Conservation (phyloP, 1,140 invertebrate species). For the Euura saliciscinereae region DNA sequence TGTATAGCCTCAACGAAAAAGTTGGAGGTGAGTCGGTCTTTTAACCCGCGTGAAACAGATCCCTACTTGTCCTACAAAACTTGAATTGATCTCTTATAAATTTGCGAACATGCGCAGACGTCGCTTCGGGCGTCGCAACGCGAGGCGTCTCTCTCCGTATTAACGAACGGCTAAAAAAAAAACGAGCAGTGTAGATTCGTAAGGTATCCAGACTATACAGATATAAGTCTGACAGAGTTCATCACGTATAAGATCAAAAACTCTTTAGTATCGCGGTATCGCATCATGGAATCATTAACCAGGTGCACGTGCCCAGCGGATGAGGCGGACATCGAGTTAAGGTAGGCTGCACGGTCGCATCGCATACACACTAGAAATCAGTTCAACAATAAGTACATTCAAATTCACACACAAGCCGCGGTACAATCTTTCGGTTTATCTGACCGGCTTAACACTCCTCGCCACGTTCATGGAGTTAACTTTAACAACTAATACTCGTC, state of each 20-base stretch:
- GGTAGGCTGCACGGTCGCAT: background rate
- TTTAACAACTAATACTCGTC: too few species aligned
- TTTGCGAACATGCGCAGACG: background rate
- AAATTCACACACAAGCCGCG: background rate
- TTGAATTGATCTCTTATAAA: background rate
- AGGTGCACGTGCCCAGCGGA: background rate
- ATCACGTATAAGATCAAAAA: too few species aligned
- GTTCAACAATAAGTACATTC: background rate
- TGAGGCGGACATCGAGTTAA: constrained; percentile 9
- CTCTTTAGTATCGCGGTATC: too few species aligned
- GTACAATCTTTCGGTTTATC: background rate
- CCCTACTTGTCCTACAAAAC: background rate
- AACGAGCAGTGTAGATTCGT: too few species aligned
- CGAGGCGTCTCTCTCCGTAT: background rate
- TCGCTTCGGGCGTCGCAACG: background rate
- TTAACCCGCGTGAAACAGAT: too few species aligned
- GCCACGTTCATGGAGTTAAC: too few species aligned
- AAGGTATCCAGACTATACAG: too few species aligned
- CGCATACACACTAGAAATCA: background rate
- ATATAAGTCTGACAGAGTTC: too few species aligned
- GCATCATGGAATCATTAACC: background rate
- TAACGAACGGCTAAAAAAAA: too few species aligned
- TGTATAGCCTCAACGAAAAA: too few species aligned
- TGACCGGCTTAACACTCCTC: background rate
- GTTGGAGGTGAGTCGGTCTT: too few species aligned